Percentiles rank a stretch among this genome's conserved stretches.
Conservation (phyloP, 1,140 invertebrate species). For the Venturia canescens region DNA sequence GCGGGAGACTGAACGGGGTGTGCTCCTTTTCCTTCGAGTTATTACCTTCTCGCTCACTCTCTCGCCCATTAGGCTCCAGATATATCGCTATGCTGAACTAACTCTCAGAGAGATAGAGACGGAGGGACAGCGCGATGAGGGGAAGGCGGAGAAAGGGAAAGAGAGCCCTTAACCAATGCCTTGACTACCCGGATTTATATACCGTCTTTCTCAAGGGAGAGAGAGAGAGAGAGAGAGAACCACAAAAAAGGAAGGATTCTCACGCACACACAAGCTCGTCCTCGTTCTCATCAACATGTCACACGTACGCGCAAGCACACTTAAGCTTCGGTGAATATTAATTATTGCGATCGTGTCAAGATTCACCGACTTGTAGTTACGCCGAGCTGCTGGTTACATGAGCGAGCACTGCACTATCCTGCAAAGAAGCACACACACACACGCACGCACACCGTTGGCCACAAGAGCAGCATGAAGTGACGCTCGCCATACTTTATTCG, state of each 20-base stretch:
- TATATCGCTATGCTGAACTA: slow-evolving; percentile 9
- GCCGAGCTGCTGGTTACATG: slow-evolving; percentile 43
- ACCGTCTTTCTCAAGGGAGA: neutral
- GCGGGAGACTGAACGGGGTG: neutral
- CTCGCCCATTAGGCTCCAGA: slow-evolving; percentile 8
- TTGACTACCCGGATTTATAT: slow-evolving; percentile 25
- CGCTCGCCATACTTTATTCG: slow-evolving; percentile 41
- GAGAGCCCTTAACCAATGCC: slow-evolving; percentile 21
- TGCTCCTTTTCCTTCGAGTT: neutral
- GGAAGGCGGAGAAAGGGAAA: no score
- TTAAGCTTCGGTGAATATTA: slow-evolving; percentile 65
- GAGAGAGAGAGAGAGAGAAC: no score
- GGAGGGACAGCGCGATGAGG: neutral
- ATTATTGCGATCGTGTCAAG: slow-evolving; percentile 63
- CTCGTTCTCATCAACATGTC: slow-evolving; percentile 16
- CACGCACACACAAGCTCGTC: slow-evolving; percentile 49
- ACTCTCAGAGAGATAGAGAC: neutral
- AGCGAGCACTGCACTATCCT: slow-evolving; percentile 2
- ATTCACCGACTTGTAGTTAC: slow-evolving; percentile 53
- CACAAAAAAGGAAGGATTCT: slow-evolving; percentile 44
- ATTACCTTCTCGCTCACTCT: slow-evolving; percentile 27
- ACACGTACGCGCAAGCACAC: slow-evolving; percentile 53
- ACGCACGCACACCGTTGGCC: neutral
- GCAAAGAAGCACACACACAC: slow-evolving; percentile 2
- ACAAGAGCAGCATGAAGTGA: slow-evolving; percentile 14